Percentiles rank a stretch among this genome's conserved stretches.
Evolutionary conservation across 2,797 vertebrate species (phyloP).

Genomic region (Crocodylus rhombifer): DNA sequence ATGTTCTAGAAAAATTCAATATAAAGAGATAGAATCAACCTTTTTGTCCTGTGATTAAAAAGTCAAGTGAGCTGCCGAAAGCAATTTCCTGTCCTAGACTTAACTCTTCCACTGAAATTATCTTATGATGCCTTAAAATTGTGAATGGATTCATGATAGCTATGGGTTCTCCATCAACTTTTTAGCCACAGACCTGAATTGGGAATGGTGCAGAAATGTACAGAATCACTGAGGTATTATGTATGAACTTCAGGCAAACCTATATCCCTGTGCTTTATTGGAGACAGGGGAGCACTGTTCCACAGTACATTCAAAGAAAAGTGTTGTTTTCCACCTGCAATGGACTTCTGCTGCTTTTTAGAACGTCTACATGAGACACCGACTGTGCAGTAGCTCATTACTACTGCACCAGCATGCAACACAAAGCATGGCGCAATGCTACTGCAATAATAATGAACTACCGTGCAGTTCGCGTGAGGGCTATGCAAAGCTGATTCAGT

Average conservation of each 20-base stretch:
- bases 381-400: too few relatives aligned
- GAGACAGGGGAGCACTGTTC: neutral
- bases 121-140: neutral
- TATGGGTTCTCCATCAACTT: neutral
- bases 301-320: neutral
- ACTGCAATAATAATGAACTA: too few relatives aligned
- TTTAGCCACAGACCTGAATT: neutral
- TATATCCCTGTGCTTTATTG: neutral
- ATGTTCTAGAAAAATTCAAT: neutral
- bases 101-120: neutral
- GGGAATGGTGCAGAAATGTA: neutral
- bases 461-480: too few relatives aligned
- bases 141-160: neutral
- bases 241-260: neutral
- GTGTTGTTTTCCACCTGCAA: neutral
- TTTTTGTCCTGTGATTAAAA: neutral
- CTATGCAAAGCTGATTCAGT: too few relatives aligned
- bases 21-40: neutral
- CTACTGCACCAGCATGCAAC: too few relatives aligned
- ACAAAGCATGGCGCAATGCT: too few relatives aligned
- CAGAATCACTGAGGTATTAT: neutral
- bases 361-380: neutral
- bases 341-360: neutral
- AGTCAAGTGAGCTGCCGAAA: neutral
- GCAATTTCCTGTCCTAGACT: neutral